These are phyloP conservation scores for Apotomis turbidana DNA, from an alignment of 2,888 invertebrate species.

Conservation along the genomic window DNA sequence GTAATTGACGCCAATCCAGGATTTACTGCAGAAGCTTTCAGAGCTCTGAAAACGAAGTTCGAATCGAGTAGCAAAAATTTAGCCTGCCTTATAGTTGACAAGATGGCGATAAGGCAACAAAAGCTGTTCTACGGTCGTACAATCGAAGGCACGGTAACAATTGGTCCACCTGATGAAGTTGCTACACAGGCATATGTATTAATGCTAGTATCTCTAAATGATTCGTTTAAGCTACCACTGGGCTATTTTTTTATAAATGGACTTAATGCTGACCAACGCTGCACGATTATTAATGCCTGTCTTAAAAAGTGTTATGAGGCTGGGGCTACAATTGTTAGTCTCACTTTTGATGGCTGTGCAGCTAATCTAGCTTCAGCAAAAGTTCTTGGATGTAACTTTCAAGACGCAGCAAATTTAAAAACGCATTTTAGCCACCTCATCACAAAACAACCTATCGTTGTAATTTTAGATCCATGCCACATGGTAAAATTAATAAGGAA, in stretches of 20 bases:
- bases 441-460: neutral
- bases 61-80: constrained; percentile 20
- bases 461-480: constrained; percentile 8
- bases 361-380: neutral
- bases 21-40: no score
- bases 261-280: constrained; percentile 5
- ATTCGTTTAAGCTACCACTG: constrained; percentile 11
- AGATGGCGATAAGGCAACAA: constrained; percentile 42
- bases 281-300: constrained; percentile 11
- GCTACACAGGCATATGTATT: constrained; percentile 30
- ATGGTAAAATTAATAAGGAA: constrained; percentile 10
- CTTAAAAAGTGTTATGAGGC: constrained; percentile 20
- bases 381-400: neutral
- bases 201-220: constrained; percentile 5
- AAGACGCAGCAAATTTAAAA: neutral
- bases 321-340: neutral
- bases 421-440: neutral
- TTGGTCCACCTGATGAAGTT: neutral
- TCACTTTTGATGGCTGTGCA: constrained; percentile 9
- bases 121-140: constrained; percentile 35
- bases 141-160: constrained; percentile 21
- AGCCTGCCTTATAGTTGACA: constrained; percentile 41
- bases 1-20: no score
- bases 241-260: constrained; percentile 32
- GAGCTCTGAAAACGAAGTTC: no score